phyloP scores from a whole-genome alignment of 2,113 vertebrate species.

The Xyliphius kryptos region DNA sequence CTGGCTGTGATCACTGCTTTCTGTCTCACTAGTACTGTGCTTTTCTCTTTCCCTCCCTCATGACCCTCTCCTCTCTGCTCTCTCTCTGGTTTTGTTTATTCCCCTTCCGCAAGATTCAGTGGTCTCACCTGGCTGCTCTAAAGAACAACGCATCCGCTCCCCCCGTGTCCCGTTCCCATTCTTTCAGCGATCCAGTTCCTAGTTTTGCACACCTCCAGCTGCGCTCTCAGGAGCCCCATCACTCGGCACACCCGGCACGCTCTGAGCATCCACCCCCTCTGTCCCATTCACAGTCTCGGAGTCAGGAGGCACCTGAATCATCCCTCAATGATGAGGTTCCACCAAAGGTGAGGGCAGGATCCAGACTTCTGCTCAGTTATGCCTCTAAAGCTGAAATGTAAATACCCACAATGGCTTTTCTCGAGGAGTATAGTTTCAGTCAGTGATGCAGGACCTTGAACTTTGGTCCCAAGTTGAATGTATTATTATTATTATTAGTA shows the following conservation, averaged over 20 bases:
- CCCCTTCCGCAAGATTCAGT: constrained; percentile 83
- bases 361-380: constrained; percentile 16
- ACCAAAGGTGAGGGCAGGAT: constrained; percentile 95
- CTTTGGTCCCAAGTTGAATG: too few relatives aligned
- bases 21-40: neutral
- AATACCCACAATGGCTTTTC: too few relatives aligned
- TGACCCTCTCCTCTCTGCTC: constrained; percentile 46
- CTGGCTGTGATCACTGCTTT: neutral
- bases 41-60: neutral
- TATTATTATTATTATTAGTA: too few relatives aligned
- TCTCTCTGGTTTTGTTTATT: constrained; percentile 67
- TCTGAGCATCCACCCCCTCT: constrained; percentile 53
- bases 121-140: constrained; percentile 89
- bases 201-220: constrained; percentile 72
- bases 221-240: constrained; percentile 72
- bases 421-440: too few relatives aligned
- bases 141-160: constrained; percentile 77
- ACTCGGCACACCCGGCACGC: constrained; percentile 19
- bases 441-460: too few relatives aligned
- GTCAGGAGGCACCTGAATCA: constrained; percentile 7
- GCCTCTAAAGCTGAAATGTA: neutral
- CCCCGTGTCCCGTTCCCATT: constrained; percentile 80
- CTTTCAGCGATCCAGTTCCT: constrained; percentile 88
- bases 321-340: constrained; percentile 72
- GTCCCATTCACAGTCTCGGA: constrained; percentile 62